Evolutionary conservation across 2,113 vertebrate species (phyloP), one percentile per base, ranked within the genome.

Genomic region (Oreochromis niloticus): DNA sequence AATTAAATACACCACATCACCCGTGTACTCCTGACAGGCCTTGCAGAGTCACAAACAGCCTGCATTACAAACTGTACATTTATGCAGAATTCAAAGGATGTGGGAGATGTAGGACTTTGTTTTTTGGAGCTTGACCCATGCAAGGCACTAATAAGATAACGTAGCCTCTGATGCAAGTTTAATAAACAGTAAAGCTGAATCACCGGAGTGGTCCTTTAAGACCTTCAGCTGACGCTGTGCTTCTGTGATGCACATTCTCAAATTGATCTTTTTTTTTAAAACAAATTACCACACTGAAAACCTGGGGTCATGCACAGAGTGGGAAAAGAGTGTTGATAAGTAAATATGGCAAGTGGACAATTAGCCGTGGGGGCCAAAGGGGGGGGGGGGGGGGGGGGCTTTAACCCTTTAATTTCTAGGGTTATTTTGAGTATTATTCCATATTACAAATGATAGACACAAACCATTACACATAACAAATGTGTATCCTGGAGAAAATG

Each of bases 401-500:
- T 36, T 66, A 36, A 54, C 9, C 14, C 6, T 61, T 14, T 27
- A 81, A 50, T 85, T 30, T 71, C 50, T 30, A 16, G 17, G 50
- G 50, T 79, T 59, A 36, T 56, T 89, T 84, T 10, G 46, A 79
- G 85, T 46, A 59, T 68, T 12, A 19, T 78, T 88, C n/a, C 34
- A 89, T 36, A 43, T 84, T 52, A 87, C 34, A 73, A 82, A 86
- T 80, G 39, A 83, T 11, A 50, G 73, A 86, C 61, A 83, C 59
- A 85, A 39, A 88, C 27, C 57, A 34, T 85, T 78, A 56, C 89
- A 86, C 84, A 68, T 55, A 39, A 57, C 78, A 87, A 46, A 83
- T 81, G 55, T 88, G 87, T 75, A 78, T 55, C 39, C 82, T 52
- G 81, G 66, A 87, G 22, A 82, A 82, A 88, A 90, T 19, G 19